These are phyloP conservation scores for Zoroaster sp. DNA, from an alignment of 53 echinoderm and acorn worm genomes.

Conservation along the genomic window DNA sequence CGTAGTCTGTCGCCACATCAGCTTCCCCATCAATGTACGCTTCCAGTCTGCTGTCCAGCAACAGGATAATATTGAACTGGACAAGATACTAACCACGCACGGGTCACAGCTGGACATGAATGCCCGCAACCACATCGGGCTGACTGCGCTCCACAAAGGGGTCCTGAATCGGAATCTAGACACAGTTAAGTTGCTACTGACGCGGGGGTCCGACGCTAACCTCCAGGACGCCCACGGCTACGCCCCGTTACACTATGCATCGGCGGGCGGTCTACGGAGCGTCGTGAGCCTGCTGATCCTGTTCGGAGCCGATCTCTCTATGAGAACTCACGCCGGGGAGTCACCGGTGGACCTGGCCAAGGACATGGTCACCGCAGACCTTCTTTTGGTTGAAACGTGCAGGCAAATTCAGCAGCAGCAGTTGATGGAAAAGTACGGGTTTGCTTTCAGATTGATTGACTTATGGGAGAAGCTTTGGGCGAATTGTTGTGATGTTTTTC, in stretches of 20 bases:
- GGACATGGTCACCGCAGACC: conserved; percentile 75
- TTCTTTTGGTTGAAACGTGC: conserved; percentile 75
- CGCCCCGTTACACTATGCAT: conserved; percentile 85
- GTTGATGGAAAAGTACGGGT: conserved; percentile 78
- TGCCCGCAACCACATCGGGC: conserved; percentile 68
- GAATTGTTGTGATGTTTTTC: neutral
- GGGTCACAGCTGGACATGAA: conserved; percentile 65
- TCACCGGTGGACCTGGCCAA: conserved; percentile 85
- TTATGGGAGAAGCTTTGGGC: conserved; percentile 58
- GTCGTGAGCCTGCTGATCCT: conserved; percentile 81
- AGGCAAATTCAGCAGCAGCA: conserved; percentile 71
- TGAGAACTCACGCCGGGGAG: conserved; percentile 65
- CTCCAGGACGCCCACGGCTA: conserved; percentile 77
- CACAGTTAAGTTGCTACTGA: conserved; percentile 81
- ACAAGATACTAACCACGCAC: conserved; percentile 58
- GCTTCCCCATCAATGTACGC: conserved; percentile 84
- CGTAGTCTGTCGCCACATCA: conserved; percentile 62
- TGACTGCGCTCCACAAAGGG: conserved; percentile 86
- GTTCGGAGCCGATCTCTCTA: conserved; percentile 80
- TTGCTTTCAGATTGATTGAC: conserved; percentile 76
- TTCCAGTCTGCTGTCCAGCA: conserved; percentile 87
- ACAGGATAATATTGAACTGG: conserved; percentile 85
- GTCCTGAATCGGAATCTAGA: conserved; percentile 83
- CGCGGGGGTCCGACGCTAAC: conserved; percentile 76
- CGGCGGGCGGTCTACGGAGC: conserved; percentile 72